A percentile compares a stretch with the other conserved stretches of the same genome.
These are phyloP conservation scores for Dynastes grantii DNA, from an alignment of 2,888 invertebrate genomes.

Conservation along the genomic window DNA sequence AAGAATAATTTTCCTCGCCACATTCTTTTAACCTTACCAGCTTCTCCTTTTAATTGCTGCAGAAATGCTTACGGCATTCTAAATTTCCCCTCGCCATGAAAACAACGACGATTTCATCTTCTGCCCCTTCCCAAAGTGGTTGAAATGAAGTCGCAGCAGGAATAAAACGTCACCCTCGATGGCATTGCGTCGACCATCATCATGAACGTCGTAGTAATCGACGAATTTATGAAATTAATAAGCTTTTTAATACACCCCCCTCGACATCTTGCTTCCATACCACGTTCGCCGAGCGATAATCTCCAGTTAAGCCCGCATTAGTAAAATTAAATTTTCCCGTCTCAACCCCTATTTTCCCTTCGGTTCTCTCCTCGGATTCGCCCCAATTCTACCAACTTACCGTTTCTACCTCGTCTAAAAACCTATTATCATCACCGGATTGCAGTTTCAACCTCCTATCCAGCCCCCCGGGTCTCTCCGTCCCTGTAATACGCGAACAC, in stretches of 20 bases:
- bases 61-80: too few relatives aligned
- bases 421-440: slow-evolving; percentile 16
- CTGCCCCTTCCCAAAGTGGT: background rate
- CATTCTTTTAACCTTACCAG: too few relatives aligned
- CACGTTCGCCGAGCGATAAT: slow-evolving; percentile 13
- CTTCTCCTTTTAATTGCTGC: too few relatives aligned
- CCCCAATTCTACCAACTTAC: too few relatives aligned
- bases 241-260: slow-evolving; percentile 61
- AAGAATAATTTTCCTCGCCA: too few relatives aligned
- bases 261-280: background rate
- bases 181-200: background rate
- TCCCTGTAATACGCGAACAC: slow-evolving; percentile 20
- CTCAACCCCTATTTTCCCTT: background rate
- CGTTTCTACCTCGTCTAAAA: background rate
- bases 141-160: slow-evolving; percentile 11
- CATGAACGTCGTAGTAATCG: slow-evolving; percentile 1
- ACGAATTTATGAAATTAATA: slow-evolving; percentile 68
- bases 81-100: too few relatives aligned
- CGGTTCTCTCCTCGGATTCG: too few relatives aligned
- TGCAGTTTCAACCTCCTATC: slow-evolving; percentile 4
- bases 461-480: background rate
- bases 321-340: slow-evolving; percentile 38
- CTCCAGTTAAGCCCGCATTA: slow-evolving; percentile 42
- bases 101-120: too few relatives aligned
- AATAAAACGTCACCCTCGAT: background rate